Evolutionary conservation across 1,140 invertebrate species (phyloP), one percentile per base, ranked within the genome.

Genomic region (Drosophila navojoa): DNA sequence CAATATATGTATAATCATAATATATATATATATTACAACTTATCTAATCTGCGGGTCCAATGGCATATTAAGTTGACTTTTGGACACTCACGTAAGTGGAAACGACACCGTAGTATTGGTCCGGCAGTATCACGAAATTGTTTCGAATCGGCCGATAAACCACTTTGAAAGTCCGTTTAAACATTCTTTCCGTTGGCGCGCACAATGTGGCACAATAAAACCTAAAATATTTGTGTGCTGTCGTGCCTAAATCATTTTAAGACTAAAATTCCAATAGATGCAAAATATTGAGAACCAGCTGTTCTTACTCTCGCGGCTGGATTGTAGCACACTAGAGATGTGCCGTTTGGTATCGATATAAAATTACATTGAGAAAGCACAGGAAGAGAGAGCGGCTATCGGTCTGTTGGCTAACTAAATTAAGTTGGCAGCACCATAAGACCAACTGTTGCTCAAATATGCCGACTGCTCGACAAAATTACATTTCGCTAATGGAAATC

Each of bases 11-110:
- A 67, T 38, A 66, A 35, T 55, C 40, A 38, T 49, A 44, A 45
- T 45, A 49, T 52, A 70, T 61, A 71, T 73, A 70, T 38, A 29
- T 59, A 15, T 50, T 55, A 13, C 3, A 40, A 38, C 71, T 86
- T 77, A 90, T 90, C 85, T 90, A 79, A 89, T 89, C 86, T 63
- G 19, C n/a, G 44, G 25, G 44, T 38, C 54, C 35, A 35, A 55
- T 35, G 52, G 38, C 38, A 15, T 57, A 55, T 35, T 32, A 22
- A 22, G 40, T 81, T 61, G 73, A 86, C 89, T 77, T 90, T 89
- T 80, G 73, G 63, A 82, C 71, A 91, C 91, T 92, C 76, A 92
- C 91, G 79, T 92, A 92, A 55, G 90, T 91, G 49, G 90, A 91
- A 13, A 92, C 79, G n/a, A 92, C 77, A 22, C 80, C 79, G 62